Evolutionary conservation across 2,797 vertebrate genomes (phyloP).

Genomic region (Alosa sapidissima): DNA sequence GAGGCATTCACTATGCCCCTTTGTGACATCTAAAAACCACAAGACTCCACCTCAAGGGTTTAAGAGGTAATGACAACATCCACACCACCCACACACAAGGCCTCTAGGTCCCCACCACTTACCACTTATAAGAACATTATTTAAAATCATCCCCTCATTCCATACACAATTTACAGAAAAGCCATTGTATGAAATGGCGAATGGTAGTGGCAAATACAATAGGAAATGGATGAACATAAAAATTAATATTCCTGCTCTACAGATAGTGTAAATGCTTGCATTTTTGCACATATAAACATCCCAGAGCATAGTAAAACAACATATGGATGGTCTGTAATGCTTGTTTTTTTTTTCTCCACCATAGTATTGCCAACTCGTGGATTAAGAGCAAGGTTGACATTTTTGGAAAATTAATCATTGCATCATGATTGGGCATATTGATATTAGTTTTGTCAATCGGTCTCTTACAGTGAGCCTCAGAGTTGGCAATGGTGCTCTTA

Average conservation of each 20-base stretch:
- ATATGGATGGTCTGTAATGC: constrained; percentile 27
- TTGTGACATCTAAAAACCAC: neutral
- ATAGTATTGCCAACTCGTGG: constrained; percentile 49
- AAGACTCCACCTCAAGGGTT: neutral
- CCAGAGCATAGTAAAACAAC: neutral
- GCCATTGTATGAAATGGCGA: neutral
- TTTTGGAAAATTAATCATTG: neutral
- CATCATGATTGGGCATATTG: neutral
- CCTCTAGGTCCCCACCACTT: neutral
- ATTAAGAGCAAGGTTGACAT: constrained; percentile 20
- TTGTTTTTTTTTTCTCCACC: constrained; percentile 17
- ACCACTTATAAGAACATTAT: neutral
- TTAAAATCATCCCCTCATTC: neutral
- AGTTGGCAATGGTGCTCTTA: constrained; percentile 44
- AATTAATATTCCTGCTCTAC: neutral
- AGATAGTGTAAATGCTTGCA: constrained; percentile 42
- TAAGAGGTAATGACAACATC: neutral
- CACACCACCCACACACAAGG: neutral
- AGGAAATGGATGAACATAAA: neutral
- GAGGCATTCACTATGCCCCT: neutral
- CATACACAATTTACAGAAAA: neutral
- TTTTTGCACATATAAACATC: constrained; percentile 17
- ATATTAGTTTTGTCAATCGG: neutral
- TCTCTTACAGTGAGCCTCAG: constrained; percentile 29
- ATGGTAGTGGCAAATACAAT: neutral